phyloP scores from a whole-genome alignment of 2,888 invertebrate genomes.

The Nephrocerus scutellatus region DNA sequence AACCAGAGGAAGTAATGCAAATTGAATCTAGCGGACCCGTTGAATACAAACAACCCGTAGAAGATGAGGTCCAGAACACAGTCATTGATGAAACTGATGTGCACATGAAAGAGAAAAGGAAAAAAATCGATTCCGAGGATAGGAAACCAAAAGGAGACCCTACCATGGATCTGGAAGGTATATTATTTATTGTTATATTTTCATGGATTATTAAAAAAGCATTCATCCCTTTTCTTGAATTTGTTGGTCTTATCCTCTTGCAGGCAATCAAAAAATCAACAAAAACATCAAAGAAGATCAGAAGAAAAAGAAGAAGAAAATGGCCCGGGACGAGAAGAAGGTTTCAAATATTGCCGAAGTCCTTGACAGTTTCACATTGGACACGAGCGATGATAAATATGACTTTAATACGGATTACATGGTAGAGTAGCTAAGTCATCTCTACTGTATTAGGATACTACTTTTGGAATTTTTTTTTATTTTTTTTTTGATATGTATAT shows the following conservation, averaged over 20 bases:
- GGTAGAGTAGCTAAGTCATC: conserved; percentile 28
- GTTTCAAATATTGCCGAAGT: conserved; percentile 58
- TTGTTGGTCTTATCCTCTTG: conserved; percentile 8
- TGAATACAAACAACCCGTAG: conserved; percentile 48
- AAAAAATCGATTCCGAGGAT: conserved; percentile 30
- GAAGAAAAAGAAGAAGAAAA: conserved; percentile 55
- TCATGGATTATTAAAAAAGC: neutral
- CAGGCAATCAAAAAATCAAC: conserved; percentile 52
- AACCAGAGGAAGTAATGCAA: conserved; percentile 47
- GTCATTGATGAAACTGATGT: conserved; percentile 32
- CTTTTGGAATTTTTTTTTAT: no score
- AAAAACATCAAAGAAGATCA: conserved; percentile 50
- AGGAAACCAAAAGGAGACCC: conserved; percentile 54
- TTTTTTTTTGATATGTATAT: conserved; percentile 4
- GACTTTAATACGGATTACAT: conserved; percentile 42
- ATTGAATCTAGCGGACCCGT: conserved; percentile 60
- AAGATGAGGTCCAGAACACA: conserved; percentile 37
- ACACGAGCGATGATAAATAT: conserved; percentile 35
- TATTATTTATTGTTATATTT: neutral
- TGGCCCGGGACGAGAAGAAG: conserved; percentile 55
- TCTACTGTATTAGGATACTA: no score
- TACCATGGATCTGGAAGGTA: conserved; percentile 64
- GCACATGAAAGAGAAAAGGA: conserved; percentile 31
- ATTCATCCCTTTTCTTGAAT: neutral
- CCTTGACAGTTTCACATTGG: conserved; percentile 51